Evolutionary conservation across 1,140 invertebrate genomes (phyloP), one percentile per base, ranked within the genome.

Genomic region (Oncopodura yosiiana): DNA sequence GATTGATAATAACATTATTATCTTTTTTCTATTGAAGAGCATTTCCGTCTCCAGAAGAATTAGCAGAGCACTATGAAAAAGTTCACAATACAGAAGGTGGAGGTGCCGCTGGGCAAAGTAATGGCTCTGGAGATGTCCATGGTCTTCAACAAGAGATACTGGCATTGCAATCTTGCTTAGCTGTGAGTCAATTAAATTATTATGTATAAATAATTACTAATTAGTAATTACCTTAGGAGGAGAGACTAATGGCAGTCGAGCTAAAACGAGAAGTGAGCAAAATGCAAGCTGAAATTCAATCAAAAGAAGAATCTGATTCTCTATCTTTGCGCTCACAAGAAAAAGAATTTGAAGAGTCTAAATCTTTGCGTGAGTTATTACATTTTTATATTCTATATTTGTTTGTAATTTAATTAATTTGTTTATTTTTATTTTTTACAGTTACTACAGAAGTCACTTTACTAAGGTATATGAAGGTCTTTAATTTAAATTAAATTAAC

Each of bases 11-110:
- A n/a, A n/a, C n/a, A n/a, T n/a, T n/a, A n/a, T n/a, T n/a, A n/a
- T n/a, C n/a, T n/a, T n/a, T n/a, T n/a, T n/a, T n/a, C n/a, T n/a
- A n/a, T n/a, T n/a, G n/a, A n/a, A n/a, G 36, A 27, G 61, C 61
- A 5, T 63, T 63, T 43, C 52, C 57, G 2, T 63, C 61, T 1
- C 18, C 57, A 39, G 61, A 63, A 54, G 46, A 41, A 3, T 23
- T 63, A 18, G 58, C 52, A 39, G 54, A 54, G 11, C 61, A 63
- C 38, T 63, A 63, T 42, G 45, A 56, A 14, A 57, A 44, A 24
- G 23, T 45, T 8, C 61, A 63, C 24, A 27, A 23, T n/a, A 41
- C 34, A 26, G 56, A 39, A 14, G 26, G 19, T 27, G 36, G 36
- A 0, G 38, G 16, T 11, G 38, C 3, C 8, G 19, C 23, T 14